These are phyloP conservation scores for Patella pellucida DNA, from an alignment of 2,888 invertebrate species.

Conservation along the genomic window DNA sequence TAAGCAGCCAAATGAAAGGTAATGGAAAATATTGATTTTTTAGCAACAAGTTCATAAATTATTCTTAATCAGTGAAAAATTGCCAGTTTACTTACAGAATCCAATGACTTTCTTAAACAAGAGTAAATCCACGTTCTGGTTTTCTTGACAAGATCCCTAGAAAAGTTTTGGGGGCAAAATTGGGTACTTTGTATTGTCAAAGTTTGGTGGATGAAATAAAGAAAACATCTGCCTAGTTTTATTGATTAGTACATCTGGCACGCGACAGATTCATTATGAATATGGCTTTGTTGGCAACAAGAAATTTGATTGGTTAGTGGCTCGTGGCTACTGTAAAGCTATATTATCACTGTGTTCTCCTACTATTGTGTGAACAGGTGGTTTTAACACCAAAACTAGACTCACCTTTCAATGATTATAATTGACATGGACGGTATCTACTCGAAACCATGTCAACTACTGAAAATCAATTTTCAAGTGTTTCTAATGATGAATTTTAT, in stretches of 20 bases:
- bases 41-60: constrained; percentile 10
- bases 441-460: too few relatives aligned
- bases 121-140: too few relatives aligned
- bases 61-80: neutral
- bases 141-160: too few relatives aligned
- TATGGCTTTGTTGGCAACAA: constrained; percentile 1
- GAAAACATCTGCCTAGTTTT: constrained; percentile 2
- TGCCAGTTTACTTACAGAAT: too few relatives aligned
- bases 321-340: neutral
- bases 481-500: too few relatives aligned
- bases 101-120: too few relatives aligned
- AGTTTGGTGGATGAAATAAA: neutral
- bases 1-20: too few relatives aligned
- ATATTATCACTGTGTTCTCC: constrained; percentile 6
- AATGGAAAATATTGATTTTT: constrained; percentile 7
- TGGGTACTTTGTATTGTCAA: neutral
- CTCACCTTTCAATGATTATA: too few relatives aligned
- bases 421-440: too few relatives aligned
- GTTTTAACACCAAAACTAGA: neutral
- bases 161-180: constrained; percentile 7
- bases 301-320: neutral
- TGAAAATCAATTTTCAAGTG: too few relatives aligned
- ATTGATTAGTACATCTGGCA: constrained; percentile 10
- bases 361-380: constrained; percentile 9
- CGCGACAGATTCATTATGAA: constrained; percentile 4